Conservation (phyloP, 2,888 invertebrate species). For the Dryadula phaetusa region DNA sequence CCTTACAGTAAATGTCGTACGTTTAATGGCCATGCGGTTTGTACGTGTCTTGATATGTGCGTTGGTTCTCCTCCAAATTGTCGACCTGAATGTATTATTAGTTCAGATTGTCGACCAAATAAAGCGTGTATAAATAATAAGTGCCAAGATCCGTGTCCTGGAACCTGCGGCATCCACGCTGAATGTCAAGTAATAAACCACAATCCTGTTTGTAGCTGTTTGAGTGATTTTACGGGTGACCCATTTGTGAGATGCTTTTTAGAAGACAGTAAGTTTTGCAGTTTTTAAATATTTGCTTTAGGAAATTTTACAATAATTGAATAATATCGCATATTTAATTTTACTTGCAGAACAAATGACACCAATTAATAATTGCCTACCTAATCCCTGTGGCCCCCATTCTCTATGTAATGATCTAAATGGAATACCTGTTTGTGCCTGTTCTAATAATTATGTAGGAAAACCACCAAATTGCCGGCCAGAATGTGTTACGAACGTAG, state of each 20-base stretch:
- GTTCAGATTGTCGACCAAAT: slow-evolving; percentile 90
- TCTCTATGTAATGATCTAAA: slow-evolving; percentile 88
- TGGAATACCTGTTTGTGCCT: slow-evolving; percentile 89
- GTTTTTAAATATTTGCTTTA: slow-evolving; percentile 38
- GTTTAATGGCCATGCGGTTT: slow-evolving; percentile 89
- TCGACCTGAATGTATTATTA: slow-evolving; percentile 90
- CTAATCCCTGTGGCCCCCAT: slow-evolving; percentile 91
- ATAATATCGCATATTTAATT: slow-evolving; percentile 30
- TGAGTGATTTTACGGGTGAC: slow-evolving; percentile 88
- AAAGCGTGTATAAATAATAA: slow-evolving; percentile 91
- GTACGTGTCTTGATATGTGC: slow-evolving; percentile 89
- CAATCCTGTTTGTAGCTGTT: slow-evolving; percentile 91
- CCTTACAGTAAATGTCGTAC: slow-evolving; percentile 90
- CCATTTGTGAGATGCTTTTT: slow-evolving; percentile 89
- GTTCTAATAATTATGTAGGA: slow-evolving; percentile 89
- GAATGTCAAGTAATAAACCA: slow-evolving; percentile 91
- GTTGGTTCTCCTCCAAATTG: slow-evolving; percentile 91
- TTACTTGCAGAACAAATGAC: slow-evolving; percentile 71
- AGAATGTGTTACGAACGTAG: slow-evolving; percentile 89
- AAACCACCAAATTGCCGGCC: slow-evolving; percentile 91
- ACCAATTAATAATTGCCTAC: slow-evolving; percentile 86
- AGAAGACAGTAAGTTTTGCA: slow-evolving; percentile 85
- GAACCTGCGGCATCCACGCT: slow-evolving; percentile 90
- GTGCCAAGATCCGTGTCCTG: slow-evolving; percentile 90
- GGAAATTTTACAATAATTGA: slow-evolving; percentile 29